Evolutionary conservation across 2,797 vertebrate genomes (phyloP), one percentile per base, ranked within the genome.

Genomic region (Rhadinocentrus ornatus): DNA sequence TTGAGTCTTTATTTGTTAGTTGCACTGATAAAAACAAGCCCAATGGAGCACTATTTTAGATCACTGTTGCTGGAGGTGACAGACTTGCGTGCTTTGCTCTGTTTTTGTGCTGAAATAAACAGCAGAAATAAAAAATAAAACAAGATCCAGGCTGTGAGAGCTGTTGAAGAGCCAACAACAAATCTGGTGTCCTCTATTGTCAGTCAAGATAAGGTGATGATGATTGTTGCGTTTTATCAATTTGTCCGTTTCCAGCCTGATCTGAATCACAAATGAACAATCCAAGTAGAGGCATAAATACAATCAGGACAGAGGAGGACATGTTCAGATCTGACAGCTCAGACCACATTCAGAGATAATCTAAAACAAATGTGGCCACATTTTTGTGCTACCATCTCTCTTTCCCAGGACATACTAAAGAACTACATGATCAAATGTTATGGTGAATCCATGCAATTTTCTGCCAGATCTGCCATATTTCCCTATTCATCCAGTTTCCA

Each of bases 21-120:
- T 26, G 44, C 2, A 9, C 48, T 44, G 41, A 66, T 61, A 34
- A 59, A 80, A 82, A 86, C 65, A 80, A 78, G 65, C 35, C 56
- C 26, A 26, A 8, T 59, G 59, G 34, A 70, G 59, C 16, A 32
- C 56, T 62, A 69, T 80, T 71, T 76, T 57, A 48, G 34, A 53
- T 34, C 9, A 7, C 27, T 69, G 52, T 56, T 65, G 79, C 81
- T 77, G 67, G 77, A 82, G 81, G 83, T 77, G 78, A 63, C 48
- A 79, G 37, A 34, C 62, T 69, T 26, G 31, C 12, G 6, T 57
- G 74, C 60, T 35, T 59, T 52, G 6, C 44, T 77, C 12, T 81
- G 26, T 66, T 67, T 79, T 75, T 62, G 22, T 12, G 4, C 53
- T 34, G 22, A 37, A 72, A 65, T 50, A 67, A 72, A 75, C 64